phyloP scores from a whole-genome alignment of 2,888 invertebrate species.

The Athrips mouffetella region DNA sequence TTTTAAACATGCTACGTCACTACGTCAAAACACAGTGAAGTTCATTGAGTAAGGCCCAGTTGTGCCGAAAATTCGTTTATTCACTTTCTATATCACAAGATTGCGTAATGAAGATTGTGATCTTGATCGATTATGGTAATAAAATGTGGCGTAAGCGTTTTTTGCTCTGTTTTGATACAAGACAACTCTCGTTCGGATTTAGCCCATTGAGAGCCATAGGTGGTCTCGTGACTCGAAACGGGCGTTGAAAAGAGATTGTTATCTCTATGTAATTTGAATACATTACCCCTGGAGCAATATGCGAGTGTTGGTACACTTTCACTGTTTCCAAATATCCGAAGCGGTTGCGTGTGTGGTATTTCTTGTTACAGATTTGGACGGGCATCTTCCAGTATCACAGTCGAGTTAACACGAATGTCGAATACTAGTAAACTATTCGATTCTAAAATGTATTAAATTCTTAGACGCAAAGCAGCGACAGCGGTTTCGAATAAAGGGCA shows the following conservation, averaged over 20 bases:
- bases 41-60: slow-evolving; percentile 25
- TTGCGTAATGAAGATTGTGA: slow-evolving; percentile 61
- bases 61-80: slow-evolving; percentile 11
- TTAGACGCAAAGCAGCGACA: background rate
- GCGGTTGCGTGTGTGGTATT: slow-evolving; percentile 5
- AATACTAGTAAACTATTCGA: too few species aligned
- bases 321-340: slow-evolving; percentile 26
- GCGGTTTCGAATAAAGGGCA: slow-evolving; percentile 21
- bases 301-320: slow-evolving; percentile 36
- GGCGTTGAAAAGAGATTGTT: slow-evolving; percentile 43
- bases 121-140: slow-evolving; percentile 72
- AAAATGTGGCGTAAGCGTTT: slow-evolving; percentile 56
- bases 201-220: slow-evolving; percentile 44
- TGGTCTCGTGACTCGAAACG: slow-evolving; percentile 39
- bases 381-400: background rate
- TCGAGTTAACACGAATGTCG: background rate
- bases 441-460: too few species aligned
- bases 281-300: slow-evolving; percentile 34
- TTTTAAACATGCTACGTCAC: slow-evolving; percentile 20
- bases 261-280: slow-evolving; percentile 49
- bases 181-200: slow-evolving; percentile 52
- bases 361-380: slow-evolving; percentile 2
- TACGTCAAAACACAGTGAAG: slow-evolving; percentile 15
- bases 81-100: slow-evolving; percentile 52
- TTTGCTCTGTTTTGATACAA: slow-evolving; percentile 43